Evolutionary conservation across 2,888 invertebrate genomes (phyloP).

Genomic region (Euspilapteryx auroguttella): DNA sequence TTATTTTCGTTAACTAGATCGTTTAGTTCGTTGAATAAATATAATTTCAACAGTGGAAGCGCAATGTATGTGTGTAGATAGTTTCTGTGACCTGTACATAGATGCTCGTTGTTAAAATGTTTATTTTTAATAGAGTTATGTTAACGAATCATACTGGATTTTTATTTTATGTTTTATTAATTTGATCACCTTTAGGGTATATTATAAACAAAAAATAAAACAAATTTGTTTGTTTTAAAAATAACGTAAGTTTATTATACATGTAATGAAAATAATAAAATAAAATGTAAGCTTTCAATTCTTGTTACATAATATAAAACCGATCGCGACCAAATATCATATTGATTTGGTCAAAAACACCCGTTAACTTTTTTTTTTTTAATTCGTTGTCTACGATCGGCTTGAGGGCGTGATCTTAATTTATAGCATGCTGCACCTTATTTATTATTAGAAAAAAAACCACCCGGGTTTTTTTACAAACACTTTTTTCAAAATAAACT

Average conservation of each 20-base stretch:
- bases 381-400: too few relatives aligned
- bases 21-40: too few relatives aligned
- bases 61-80: slow-evolving; percentile 36
- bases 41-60: too few relatives aligned
- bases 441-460: too few relatives aligned
- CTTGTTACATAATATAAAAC: slow-evolving; percentile 30
- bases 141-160: slow-evolving; percentile 42
- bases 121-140: slow-evolving; percentile 60
- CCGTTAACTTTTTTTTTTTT: too few relatives aligned
- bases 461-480: too few relatives aligned
- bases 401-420: too few relatives aligned
- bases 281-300: slow-evolving; percentile 38
- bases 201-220: too few relatives aligned
- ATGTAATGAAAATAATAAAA: slow-evolving; percentile 59
- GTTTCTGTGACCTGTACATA: slow-evolving; percentile 27
- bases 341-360: slow-evolving; percentile 20
- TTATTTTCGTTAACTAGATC: too few relatives aligned
- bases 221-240: slow-evolving; percentile 39
- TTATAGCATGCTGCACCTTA: too few relatives aligned
- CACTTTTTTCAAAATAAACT: too few relatives aligned
- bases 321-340: slow-evolving; percentile 8
- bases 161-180: slow-evolving; percentile 25
- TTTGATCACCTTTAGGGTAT: too few relatives aligned
- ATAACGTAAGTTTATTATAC: slow-evolving; percentile 60
- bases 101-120: slow-evolving; percentile 50